A percentile compares a stretch with the other conserved stretches of the same genome.
phyloP scores from a whole-genome alignment of 2,113 vertebrate genomes.

The Psettodes erumei region DNA sequence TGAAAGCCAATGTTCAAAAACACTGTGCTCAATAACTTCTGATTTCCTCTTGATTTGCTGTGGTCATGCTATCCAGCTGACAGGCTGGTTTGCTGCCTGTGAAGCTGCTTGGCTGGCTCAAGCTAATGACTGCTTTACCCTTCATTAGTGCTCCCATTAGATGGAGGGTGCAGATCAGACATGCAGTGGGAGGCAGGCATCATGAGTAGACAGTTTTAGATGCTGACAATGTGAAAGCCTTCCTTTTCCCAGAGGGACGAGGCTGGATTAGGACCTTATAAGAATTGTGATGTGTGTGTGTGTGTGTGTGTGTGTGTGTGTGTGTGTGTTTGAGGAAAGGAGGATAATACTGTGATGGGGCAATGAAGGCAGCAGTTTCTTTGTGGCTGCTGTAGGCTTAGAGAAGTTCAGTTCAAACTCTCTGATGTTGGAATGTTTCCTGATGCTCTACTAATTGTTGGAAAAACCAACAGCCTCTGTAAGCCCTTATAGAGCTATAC shows the following conservation, averaged over 20 bases:
- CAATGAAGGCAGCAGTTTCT: neutral
- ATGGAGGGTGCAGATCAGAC: slow-evolving; percentile 13
- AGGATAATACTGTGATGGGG: neutral
- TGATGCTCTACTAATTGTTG: neutral
- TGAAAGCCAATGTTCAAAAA: neutral
- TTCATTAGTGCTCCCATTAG: slow-evolving; percentile 10
- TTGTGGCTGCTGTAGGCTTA: neutral
- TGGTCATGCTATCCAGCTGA: neutral
- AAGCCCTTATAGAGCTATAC: neutral
- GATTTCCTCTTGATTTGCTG: neutral
- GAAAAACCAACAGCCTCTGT: neutral
- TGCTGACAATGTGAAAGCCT: slow-evolving; percentile 51
- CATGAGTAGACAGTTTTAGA: slow-evolving; percentile 47
- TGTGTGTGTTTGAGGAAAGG: neutral
- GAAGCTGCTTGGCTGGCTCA: slow-evolving; percentile 3
- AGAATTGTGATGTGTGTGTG: neutral
- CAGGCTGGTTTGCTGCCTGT: slow-evolving; percentile 4
- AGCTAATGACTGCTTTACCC: slow-evolving; percentile 16
- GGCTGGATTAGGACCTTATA: neutral
- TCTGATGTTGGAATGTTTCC: neutral
- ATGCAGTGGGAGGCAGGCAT: slow-evolving; percentile 15
- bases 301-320: neutral
- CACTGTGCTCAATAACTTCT: neutral
- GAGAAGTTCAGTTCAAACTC: neutral
- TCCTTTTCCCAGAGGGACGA: neutral